Percentiles rank a stretch among this genome's conserved stretches.
Conservation (phyloP, 2,888 invertebrate species). For the Drosophila maculinotata region DNA sequence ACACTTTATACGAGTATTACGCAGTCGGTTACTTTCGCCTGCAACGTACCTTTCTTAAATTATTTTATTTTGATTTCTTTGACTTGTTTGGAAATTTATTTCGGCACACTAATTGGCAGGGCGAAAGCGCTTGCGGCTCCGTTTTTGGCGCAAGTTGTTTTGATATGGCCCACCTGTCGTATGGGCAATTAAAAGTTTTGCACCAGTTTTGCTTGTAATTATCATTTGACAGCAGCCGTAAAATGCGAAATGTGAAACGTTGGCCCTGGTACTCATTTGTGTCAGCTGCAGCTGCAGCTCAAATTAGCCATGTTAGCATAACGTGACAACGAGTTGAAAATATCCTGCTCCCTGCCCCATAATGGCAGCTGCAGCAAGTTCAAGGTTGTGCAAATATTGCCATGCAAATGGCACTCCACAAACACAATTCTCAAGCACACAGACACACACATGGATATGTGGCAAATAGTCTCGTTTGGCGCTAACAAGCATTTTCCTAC, state of each 20-base stretch:
- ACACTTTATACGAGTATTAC: no score
- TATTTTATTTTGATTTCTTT: neutral
- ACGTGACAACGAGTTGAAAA: slow-evolving; percentile 40
- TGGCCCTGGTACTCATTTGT: slow-evolving; percentile 53
- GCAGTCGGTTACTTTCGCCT: neutral
- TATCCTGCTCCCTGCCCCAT: neutral
- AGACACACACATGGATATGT: slow-evolving; percentile 14
- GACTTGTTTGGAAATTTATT: slow-evolving; percentile 9
- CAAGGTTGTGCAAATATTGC: slow-evolving; percentile 59
- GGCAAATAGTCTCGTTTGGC: slow-evolving; percentile 45
- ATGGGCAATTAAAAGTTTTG: slow-evolving; percentile 72
- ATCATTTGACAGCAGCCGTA: slow-evolving; percentile 58
- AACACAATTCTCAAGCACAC: slow-evolving; percentile 6
- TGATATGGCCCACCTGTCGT: slow-evolving; percentile 59
- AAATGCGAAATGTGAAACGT: slow-evolving; percentile 39
- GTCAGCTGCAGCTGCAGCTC: slow-evolving; percentile 37
- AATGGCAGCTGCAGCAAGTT: slow-evolving; percentile 57
- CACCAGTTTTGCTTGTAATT: slow-evolving; percentile 50
- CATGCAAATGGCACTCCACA: slow-evolving; percentile 39
- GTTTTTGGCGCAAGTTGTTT: slow-evolving; percentile 22
- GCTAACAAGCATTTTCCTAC: slow-evolving; percentile 76
- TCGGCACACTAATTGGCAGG: slow-evolving; percentile 40
- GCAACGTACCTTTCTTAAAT: neutral
- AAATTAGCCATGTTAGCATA: slow-evolving; percentile 66
- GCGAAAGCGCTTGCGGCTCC: slow-evolving; percentile 17